phyloP scores from a whole-genome alignment of 2,888 invertebrate genomes.

The Melinaea menophilus region DNA sequence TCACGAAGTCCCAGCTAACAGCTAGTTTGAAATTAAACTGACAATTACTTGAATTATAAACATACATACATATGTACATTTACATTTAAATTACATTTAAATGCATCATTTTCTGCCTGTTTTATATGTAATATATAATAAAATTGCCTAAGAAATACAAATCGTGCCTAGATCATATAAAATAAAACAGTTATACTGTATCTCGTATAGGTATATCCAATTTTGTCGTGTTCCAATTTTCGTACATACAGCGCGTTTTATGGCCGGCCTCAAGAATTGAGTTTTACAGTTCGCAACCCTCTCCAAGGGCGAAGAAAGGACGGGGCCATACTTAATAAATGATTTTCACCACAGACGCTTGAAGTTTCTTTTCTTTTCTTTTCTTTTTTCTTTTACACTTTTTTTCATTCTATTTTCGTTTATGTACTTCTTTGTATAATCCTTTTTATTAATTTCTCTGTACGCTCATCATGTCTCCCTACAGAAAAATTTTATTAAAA shows the following conservation, averaged over 20 bases:
- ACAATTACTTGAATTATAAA: too few relatives aligned
- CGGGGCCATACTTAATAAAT: conserved; percentile 2
- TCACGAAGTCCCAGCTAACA: too few relatives aligned
- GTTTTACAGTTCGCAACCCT: conserved; percentile 6
- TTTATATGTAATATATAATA: background rate
- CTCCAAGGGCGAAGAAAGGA: conserved; percentile 3
- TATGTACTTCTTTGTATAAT: background rate
- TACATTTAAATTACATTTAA: too few relatives aligned
- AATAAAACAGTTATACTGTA: background rate
- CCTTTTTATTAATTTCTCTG: too few relatives aligned
- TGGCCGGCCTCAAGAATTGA: conserved; percentile 1
- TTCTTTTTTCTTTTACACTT: background rate
- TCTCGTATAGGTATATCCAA: background rate
- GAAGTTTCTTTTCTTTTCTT: background rate
- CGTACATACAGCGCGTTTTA: conserved; percentile 9
- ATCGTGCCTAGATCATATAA: background rate
- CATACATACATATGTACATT: too few relatives aligned
- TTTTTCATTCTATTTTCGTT: background rate
- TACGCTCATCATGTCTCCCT: too few relatives aligned
- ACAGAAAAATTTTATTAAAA: too few relatives aligned
- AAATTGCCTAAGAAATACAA: background rate
- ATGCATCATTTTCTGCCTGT: too few relatives aligned
- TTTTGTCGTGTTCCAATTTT: conserved; percentile 1
- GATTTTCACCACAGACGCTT: background rate
- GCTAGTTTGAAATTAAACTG: too few relatives aligned